A percentile compares a stretch with the other conserved stretches of the same genome.
Conservation (phyloP, 2,888 invertebrate genomes). For the Nemurella pictetii region DNA sequence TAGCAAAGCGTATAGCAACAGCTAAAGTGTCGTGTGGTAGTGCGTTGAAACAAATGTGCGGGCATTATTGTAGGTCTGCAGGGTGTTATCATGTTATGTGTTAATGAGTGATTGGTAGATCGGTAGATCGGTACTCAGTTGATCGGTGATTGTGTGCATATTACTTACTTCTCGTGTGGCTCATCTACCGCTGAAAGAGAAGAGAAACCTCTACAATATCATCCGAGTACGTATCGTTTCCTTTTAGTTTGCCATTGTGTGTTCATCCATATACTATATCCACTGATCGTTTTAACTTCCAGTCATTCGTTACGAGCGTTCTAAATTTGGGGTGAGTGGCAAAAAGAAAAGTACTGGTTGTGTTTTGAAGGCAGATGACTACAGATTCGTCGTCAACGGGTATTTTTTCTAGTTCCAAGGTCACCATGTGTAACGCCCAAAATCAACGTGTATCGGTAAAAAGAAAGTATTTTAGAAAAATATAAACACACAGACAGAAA, state of each 20-base stretch:
- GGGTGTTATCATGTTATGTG: not conserved
- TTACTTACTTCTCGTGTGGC: slow-evolving; percentile 91
- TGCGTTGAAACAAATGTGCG: not conserved
- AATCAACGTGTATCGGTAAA: no score
- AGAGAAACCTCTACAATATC: slow-evolving; percentile 43
- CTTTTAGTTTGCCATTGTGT: not conserved
- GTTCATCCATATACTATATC: no score
- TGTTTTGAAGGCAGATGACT: no score
- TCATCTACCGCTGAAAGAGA: slow-evolving; percentile 88
- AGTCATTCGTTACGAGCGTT: no score
- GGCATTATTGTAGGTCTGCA: not conserved
- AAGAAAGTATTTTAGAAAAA: no score
- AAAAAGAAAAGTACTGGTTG: no score
- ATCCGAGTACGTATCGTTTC: not conserved
- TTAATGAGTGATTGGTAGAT: slow-evolving; percentile 2
- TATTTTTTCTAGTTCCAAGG: no score
- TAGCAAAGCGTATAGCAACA: slow-evolving; percentile 21
- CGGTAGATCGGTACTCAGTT: not conserved
- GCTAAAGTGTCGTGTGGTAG: not conserved
- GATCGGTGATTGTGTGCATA: not conserved
- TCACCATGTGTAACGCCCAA: no score
- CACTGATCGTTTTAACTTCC: no score
- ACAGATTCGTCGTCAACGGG: no score
- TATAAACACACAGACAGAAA: no score
- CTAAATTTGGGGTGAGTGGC: no score